A percentile compares a stretch with the other conserved stretches of the same genome.
Evolutionary conservation across 2,797 vertebrate genomes (phyloP).

Genomic region (Betta splendens): DNA sequence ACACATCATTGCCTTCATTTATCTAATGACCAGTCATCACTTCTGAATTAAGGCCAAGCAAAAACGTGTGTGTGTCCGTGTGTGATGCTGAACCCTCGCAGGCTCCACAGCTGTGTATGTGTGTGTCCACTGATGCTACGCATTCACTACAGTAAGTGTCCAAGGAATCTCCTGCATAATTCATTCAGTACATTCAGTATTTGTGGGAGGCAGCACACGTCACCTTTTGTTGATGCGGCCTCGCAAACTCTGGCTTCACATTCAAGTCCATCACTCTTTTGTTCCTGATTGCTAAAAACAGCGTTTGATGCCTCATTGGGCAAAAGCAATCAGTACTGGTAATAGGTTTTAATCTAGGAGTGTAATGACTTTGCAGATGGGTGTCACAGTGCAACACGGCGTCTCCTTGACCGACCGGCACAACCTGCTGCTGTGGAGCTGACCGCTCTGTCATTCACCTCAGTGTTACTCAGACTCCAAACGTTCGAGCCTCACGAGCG

Average conservation of each 20-base stretch:
- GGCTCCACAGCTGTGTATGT: conserved; percentile 15
- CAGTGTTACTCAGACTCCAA: no score
- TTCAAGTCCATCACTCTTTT: conserved; percentile 42
- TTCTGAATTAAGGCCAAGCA: conserved; percentile 52
- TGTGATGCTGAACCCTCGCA: neutral
- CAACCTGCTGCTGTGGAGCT: neutral
- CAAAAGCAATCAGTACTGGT: conserved; percentile 64
- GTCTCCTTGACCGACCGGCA: conserved; percentile 39
- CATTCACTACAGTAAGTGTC: no score
- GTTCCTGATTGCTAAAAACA: conserved; percentile 51
- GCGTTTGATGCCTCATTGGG: conserved; percentile 62
- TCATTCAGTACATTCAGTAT: conserved; percentile 29
- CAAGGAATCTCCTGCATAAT: conserved; percentile 29
- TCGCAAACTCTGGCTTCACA: conserved; percentile 20
- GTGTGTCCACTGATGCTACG: no score
- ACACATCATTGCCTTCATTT: conserved; percentile 64
- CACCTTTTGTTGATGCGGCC: no score
- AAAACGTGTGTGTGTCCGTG: conserved; percentile 23
- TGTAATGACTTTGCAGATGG: conserved; percentile 64
- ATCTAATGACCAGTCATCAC: conserved; percentile 63
- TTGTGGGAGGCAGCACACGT: no score
- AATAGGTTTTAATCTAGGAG: conserved; percentile 63
- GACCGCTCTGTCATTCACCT: no score
- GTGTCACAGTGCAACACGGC: conserved; percentile 50
- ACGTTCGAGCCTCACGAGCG: no score